Evolutionary conservation across 1,140 invertebrate genomes (phyloP), one percentile per base, ranked within the genome.

Genomic region (Drosophila yakuba): DNA sequence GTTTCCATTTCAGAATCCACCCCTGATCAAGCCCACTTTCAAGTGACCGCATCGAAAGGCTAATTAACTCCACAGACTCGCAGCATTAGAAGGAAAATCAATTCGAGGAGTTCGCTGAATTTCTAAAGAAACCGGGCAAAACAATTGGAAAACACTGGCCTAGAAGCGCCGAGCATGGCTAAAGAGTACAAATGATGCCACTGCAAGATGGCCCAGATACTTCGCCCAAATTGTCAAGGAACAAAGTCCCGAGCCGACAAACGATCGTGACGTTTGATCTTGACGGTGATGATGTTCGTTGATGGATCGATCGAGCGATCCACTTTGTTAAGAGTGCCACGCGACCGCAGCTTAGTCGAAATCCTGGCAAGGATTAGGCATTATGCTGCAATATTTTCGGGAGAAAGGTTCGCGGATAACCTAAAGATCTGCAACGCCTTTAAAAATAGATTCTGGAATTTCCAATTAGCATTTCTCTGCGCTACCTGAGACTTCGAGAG

Each of bases 21-120:
- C 25, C 23, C 4, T n/a, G 20, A 47, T 50, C 54, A 62, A 56
- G 74, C 68, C 66, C 74, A 78, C 82, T 86, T 88, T 83, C 60
- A 88, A 88, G 83, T 76, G 57, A 84, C 83, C 83, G 83, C 72
- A 88, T 61, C 83, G 84, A 89, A 89, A 77, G 75, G 83, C 79
- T 88, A 88, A 88, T 88, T 88, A 76, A 68, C 78, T 72, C 64
- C 51, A 63, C 64, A 75, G 36, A 69, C 39, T 50, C 54, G 47
- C 45, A 43, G 45, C 32, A 61, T 50, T 35, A 44, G 36, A 25
- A 23, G 43, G 73, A 64, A 85, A 88, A 88, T 86, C 82, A 88
- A 88, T 86, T 88, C 82, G 61, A 78, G 55, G 59, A 76, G 71
- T 77, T 83, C 36, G 63, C 55, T 78, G 79, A 81, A 68, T 83